These are phyloP conservation scores for Caenorhabditis brenneri DNA, from an alignment of 1,140 invertebrate genomes.

Conservation along the genomic window DNA sequence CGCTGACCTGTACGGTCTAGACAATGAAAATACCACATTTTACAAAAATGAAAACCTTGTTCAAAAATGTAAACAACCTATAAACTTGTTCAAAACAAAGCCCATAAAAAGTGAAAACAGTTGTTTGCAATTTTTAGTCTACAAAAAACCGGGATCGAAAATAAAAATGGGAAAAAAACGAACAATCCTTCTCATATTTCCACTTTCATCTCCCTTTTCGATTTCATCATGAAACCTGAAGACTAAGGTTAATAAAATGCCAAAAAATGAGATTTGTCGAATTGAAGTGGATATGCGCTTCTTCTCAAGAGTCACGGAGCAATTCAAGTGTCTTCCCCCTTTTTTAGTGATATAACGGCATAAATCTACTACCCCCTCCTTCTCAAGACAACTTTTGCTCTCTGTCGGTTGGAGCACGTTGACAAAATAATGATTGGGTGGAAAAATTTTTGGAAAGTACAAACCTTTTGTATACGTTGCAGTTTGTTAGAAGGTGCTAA, in stretches of 20 bases:
- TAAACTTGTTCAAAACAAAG: neutral
- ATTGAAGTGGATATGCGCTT: slow-evolving; percentile 36
- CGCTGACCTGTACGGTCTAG: too few species aligned
- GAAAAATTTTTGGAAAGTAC: neutral
- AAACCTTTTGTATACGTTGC: neutral
- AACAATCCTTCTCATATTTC: neutral
- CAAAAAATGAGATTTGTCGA: slow-evolving; percentile 39
- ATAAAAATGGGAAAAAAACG: neutral
- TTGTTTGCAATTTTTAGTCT: neutral
- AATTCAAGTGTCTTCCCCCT: slow-evolving; percentile 32
- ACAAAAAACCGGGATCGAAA: neutral
- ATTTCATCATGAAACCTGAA: slow-evolving; percentile 15
- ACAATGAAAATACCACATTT: too few species aligned
- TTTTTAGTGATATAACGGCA: slow-evolving; percentile 35
- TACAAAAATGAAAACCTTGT: too few species aligned
- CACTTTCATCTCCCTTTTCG: neutral
- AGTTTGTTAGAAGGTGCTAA: neutral
- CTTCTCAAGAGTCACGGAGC: slow-evolving; percentile 17
- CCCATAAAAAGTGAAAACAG: neutral
- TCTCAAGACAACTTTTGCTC: neutral
- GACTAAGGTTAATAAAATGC: slow-evolving; percentile 38
- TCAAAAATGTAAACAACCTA: too few species aligned
- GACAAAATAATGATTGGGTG: slow-evolving; percentile 14
- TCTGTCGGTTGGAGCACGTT: neutral
- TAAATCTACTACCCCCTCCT: neutral